Evolutionary conservation across 2,888 invertebrate species (phyloP).

Genomic region (Leucoptera coffeella): DNA sequence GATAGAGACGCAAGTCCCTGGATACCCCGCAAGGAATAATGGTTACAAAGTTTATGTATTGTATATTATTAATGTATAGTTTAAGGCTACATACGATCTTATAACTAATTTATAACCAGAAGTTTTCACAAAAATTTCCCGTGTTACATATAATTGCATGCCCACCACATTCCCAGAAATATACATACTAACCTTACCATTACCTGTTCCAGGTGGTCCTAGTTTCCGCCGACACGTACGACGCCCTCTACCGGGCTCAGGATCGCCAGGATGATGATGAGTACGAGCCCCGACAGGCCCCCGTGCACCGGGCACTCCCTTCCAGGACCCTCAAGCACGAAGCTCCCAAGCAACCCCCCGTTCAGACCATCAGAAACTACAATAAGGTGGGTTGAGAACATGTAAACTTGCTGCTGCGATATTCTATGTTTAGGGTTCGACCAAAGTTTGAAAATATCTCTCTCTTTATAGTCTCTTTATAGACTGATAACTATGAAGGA

Average conservation of each 20-base stretch:
- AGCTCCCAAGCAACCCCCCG: slow-evolving; percentile 62
- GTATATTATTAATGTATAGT: too few species aligned
- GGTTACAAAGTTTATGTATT: too few species aligned
- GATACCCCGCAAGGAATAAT: too few species aligned
- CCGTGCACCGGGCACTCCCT: slow-evolving; percentile 13
- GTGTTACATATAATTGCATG: too few species aligned
- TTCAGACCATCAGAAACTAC: slow-evolving; percentile 78
- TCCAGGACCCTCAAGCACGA: slow-evolving; percentile 28
- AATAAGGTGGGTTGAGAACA: slow-evolving; percentile 53
- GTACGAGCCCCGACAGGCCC: slow-evolving; percentile 21
- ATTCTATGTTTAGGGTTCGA: slow-evolving; percentile 12
- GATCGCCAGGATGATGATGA: slow-evolving; percentile 32
- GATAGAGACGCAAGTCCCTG: too few species aligned
- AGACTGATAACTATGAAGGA: too few species aligned
- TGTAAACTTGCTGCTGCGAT: slow-evolving; percentile 52
- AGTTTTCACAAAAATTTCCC: too few species aligned
- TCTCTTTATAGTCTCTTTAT: too few species aligned
- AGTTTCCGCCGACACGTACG: slow-evolving; percentile 32
- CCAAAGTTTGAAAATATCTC: neutral
- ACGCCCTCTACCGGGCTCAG: slow-evolving; percentile 27
- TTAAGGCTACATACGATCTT: too few species aligned
- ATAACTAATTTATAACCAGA: neutral
- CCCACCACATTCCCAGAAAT: too few species aligned
- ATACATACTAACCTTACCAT: too few species aligned
- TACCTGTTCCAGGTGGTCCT: slow-evolving; percentile 38